These are phyloP conservation scores for Ibycter americanus DNA, from an alignment of 2,797 vertebrate species.

Conservation along the genomic window DNA sequence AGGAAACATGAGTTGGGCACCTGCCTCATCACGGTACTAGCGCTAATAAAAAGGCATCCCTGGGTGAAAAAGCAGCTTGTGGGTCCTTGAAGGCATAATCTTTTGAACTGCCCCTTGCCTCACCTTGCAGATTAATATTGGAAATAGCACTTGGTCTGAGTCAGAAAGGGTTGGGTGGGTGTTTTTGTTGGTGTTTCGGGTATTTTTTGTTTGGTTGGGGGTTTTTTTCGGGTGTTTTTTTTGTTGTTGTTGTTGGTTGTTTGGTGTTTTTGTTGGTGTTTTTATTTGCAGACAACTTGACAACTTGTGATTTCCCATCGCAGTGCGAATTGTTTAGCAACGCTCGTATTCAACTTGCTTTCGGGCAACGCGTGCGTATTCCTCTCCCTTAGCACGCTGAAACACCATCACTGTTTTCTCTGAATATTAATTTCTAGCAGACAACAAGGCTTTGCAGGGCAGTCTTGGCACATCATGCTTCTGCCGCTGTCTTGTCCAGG, in stretches of 20 bases:
- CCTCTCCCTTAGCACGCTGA: accelerated
- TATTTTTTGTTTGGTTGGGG: neutral
- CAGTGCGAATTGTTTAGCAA: accelerated
- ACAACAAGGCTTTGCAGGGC: neutral
- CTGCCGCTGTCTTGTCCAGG: accelerated
- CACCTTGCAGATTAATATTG: neutral
- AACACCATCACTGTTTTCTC: neutral
- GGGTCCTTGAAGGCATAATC: neutral
- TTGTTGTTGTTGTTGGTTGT: too few species aligned
- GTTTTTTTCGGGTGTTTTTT: neutral
- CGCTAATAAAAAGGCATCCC: neutral
- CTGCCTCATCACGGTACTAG: neutral
- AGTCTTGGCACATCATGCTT: accelerated
- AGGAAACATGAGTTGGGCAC: neutral
- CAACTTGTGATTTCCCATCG: neutral
- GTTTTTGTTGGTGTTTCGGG: neutral
- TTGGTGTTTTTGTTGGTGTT: neutral
- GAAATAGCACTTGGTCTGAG: neutral
- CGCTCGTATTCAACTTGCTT: neutral
- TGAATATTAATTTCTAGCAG: neutral
- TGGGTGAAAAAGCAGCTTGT: neutral
- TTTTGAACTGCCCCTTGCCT: neutral
- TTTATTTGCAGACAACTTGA: neutral
- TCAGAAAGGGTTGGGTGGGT: neutral
- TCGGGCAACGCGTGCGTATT: accelerated